Evolutionary conservation across 2,797 vertebrate genomes (phyloP), one percentile per base, ranked within the genome.

Genomic region (Gastrophryne carolinensis): DNA sequence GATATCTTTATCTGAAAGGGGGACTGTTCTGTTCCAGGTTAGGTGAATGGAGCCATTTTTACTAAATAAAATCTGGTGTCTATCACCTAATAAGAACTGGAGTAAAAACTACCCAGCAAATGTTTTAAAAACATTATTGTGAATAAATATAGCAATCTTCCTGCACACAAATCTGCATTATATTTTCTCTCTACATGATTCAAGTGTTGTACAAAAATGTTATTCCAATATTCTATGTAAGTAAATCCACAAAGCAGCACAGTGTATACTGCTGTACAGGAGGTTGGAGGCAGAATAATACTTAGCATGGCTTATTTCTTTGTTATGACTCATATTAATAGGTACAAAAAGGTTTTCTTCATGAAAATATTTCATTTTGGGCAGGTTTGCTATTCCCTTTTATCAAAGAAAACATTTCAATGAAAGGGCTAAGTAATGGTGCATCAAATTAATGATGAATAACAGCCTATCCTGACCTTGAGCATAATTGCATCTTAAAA

Each of bases 391-490:
- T 8, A 47, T 9, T 19, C 44, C 21, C 21, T 47, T n/a, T 47
- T 44, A 17, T 19, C 44, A 47, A 47, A 19, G 44, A 47, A 47
- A 47, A 24, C 8, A 61, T 61, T 62, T 39, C n/a, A 39, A 24
- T 41, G 27, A 47, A 47, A 19, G 21, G 44, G 44, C 21, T 17
- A 47, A 19, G 44, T 21, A 47, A 47, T 47, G 44, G n/a, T 19
- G 21, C 44, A 47, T 47, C 21, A 60, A 60, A 60, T 34, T 19
- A 68, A 37, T 39, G 53, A 39, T 68, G 32, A 69, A 30, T 69
- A 56, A 56, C 34, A 69, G 34, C 66, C 32, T 10, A 34, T 10
- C 10, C 32, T 34, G 32, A 34, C 32, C 32, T 10, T 34, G 32
- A 10, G 10, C 32, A 34, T 10, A 34, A 34, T 4, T 10, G 32